phyloP scores from a whole-genome alignment of 1,140 invertebrate genomes.

The Hycleus cichorii region DNA sequence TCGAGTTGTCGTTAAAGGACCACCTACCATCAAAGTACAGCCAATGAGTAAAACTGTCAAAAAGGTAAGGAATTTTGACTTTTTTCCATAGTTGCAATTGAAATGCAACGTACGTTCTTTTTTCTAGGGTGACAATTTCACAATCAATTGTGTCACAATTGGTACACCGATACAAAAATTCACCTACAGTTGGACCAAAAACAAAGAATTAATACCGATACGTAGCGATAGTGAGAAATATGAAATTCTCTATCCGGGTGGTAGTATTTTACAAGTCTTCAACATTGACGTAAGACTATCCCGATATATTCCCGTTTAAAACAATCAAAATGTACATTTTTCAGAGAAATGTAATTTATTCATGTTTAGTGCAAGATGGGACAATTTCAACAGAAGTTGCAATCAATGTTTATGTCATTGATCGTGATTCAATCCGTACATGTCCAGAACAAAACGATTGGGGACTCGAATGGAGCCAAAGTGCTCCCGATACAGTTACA shows the following conservation, averaged over 20 bases:
- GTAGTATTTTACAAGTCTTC: constrained; percentile 68
- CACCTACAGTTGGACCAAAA: constrained; percentile 75
- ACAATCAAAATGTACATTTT: constrained; percentile 13
- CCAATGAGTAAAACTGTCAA: constrained; percentile 66
- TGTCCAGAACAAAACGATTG: constrained; percentile 44
- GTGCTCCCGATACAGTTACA: constrained; percentile 53
- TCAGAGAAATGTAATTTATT: constrained; percentile 56
- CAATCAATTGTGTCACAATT: constrained; percentile 56
- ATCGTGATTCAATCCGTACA: constrained; percentile 49
- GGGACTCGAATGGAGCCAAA: constrained; percentile 52
- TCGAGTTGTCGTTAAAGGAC: constrained; percentile 55
- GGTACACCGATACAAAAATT: constrained; percentile 51
- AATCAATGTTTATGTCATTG: constrained; percentile 55
- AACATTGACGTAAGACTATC: constrained; percentile 56
- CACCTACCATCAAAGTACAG: constrained; percentile 60
- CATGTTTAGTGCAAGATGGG: constrained; percentile 50
- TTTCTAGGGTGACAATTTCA: constrained; percentile 56
- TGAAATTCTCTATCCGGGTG: constrained; percentile 71
- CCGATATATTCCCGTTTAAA: neutral
- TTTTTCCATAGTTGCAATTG: neutral
- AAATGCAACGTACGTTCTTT: neutral
- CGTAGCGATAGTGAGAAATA: constrained; percentile 63
- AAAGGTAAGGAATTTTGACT: constrained; percentile 46
- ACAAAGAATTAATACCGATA: constrained; percentile 61
- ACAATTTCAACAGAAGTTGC: constrained; percentile 49